phyloP scores from a whole-genome alignment of 2,113 vertebrate species.

The Tychaedon coryphoeus region DNA sequence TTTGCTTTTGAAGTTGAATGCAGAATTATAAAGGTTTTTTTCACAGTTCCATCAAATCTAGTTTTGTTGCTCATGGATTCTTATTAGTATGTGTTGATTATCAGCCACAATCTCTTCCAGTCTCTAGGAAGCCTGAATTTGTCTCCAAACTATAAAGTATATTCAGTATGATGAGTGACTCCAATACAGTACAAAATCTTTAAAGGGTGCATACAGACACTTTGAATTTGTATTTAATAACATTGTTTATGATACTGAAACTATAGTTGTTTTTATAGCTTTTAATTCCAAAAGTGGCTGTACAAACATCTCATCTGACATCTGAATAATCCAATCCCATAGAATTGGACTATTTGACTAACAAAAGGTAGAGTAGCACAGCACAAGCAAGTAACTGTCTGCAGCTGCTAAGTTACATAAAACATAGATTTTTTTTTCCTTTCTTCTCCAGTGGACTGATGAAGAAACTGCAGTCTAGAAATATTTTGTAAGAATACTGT shows the following conservation, averaged over 20 bases:
- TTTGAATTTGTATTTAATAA: neutral
- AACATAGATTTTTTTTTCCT: neutral
- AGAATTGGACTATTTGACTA: neutral
- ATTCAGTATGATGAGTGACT: neutral
- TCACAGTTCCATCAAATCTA: neutral
- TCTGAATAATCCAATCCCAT: neutral
- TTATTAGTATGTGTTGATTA: neutral
- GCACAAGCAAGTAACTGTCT: neutral
- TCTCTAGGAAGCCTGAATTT: neutral
- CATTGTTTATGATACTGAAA: neutral
- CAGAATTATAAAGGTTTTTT: neutral
- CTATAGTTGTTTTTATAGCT: neutral
- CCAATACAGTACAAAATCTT: neutral
- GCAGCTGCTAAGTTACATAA: slow-evolving; percentile 34
- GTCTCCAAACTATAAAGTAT: neutral
- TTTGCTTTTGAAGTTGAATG: neutral
- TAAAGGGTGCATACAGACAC: neutral
- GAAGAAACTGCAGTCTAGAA: slow-evolving; percentile 52
- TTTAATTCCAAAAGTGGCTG: neutral
- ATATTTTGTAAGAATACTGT: slow-evolving; percentile 69
- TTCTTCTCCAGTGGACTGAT: neutral
- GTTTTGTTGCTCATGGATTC: neutral
- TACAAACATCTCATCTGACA: neutral
- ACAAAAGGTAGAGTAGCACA: neutral
- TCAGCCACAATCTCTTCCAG: neutral